Base-by-base conservation (phyloP, 2,797 vertebrate genomes). In the Coregonus suidteri region DNA sequence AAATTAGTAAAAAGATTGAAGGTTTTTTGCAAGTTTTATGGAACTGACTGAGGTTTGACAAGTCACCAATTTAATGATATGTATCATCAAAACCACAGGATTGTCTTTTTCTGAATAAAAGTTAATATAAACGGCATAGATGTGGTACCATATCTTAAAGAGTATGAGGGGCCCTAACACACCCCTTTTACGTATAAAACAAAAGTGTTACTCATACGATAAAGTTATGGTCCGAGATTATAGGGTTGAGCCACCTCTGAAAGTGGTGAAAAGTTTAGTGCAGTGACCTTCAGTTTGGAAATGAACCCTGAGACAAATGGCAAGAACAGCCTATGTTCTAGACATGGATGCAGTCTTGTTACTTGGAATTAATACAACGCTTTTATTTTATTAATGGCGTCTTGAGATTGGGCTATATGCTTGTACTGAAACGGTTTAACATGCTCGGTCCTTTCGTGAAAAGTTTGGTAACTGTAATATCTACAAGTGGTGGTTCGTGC, bases 21-120 rank as follows among this genome's bases (percentile, higher is more conserved):
- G 80, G 86, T 86, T 86, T 90, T 91, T 92, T 90, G 86, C 87
- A 91, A 92, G 86, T 91, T 91, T 88, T 86, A 89, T 83, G 85
- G 85, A 78, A 79, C 18, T 67, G 79, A 78, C 64, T 6, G 66
- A 77, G 70, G 62, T 16, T 65, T 65, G 70, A 64, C 51, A n/a
- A 65, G 30, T n/a, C 15, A n/a, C 34, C 4, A 75, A 79, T 81
- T 81, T 9, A 2, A 47, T 47, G 41, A 9, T 9, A 41, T 47
- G 2, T 47, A 47, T 47, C 7, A 2, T 47, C 37, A 65, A 18
- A 41, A 31, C 41, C 73, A 71, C 5, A 25, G 67, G 82, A 41
- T 41, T 0, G 7, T 41, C 7, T 7, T 87, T 73, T 81, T 11
- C 1, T 4, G 9, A 65, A 65, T 65, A 31, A 66, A 59, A 31